A percentile compares a stretch with the other conserved stretches of the same genome.
phyloP scores from a whole-genome alignment of 2,888 invertebrate species.

The Orgyia antiqua region DNA sequence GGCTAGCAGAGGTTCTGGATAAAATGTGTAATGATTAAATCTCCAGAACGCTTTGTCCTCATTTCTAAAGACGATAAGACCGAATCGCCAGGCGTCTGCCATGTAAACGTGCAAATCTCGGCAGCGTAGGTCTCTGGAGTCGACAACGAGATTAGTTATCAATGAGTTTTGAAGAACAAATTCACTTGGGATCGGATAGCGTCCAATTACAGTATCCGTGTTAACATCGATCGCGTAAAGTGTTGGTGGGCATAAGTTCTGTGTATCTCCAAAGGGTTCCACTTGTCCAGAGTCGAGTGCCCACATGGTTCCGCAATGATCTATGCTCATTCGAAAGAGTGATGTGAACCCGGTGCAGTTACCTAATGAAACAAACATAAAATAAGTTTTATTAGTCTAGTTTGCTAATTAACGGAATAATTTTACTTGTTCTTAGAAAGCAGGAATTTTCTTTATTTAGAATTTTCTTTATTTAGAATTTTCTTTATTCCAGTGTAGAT shows the following conservation, averaged over 20 bases:
- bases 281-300: constrained; percentile 88
- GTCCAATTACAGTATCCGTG: constrained; percentile 80
- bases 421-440: too few species aligned
- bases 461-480: too few species aligned
- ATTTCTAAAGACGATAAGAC: constrained; percentile 80
- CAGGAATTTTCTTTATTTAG: too few species aligned
- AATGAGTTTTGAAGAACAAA: constrained; percentile 83
- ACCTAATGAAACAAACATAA: constrained; percentile 28
- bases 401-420: too few species aligned
- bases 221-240: constrained; percentile 84
- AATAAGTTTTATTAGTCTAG: too few species aligned
- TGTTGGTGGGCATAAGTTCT: constrained; percentile 85
- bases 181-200: constrained; percentile 81
- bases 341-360: constrained; percentile 83
- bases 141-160: constrained; percentile 83
- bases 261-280: constrained; percentile 80
- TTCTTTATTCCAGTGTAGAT: too few species aligned
- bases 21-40: constrained; percentile 84
- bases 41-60: constrained; percentile 79
- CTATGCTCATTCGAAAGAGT: constrained; percentile 87
- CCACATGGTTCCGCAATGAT: constrained; percentile 88
- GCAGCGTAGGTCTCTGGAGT: constrained; percentile 80
- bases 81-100: constrained; percentile 83
- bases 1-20: constrained; percentile 84
- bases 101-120: constrained; percentile 82